Conservation (phyloP, 2,797 vertebrate genomes). For the Spheniscus humboldti region DNA sequence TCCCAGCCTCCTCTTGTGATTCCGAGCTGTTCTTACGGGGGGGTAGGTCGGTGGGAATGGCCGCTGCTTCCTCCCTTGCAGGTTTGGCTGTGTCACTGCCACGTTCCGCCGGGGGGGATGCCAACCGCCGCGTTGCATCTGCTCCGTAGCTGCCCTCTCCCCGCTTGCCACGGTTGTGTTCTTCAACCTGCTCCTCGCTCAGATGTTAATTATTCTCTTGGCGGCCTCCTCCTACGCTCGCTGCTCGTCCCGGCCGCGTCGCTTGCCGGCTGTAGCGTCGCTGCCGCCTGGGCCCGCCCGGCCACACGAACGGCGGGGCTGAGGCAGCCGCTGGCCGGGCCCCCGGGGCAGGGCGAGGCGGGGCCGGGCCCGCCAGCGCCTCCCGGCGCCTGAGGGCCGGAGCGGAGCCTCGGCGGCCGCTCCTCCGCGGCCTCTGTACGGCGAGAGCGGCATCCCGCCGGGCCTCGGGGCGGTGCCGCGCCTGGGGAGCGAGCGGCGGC, state of each 20-base stretch:
- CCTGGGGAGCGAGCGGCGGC: background rate
- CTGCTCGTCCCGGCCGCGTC: accelerated
- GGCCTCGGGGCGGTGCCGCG: background rate
- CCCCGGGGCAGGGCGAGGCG: background rate
- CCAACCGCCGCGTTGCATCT: accelerated
- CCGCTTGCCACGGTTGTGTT: background rate
- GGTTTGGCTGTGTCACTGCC: too few species aligned
- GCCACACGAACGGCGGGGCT: background rate
- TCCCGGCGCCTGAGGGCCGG: background rate
- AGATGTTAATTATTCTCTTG: accelerated
- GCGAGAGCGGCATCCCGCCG: background rate
- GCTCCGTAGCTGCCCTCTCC: background rate
- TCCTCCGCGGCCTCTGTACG: too few species aligned
- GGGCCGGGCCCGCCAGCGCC: background rate
- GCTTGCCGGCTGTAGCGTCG: too few species aligned
- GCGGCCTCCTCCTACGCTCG: too few species aligned
- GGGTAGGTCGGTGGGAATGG: too few species aligned
- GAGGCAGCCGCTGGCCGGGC: background rate
- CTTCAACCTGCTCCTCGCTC: accelerated
- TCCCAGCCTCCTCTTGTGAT: accelerated
- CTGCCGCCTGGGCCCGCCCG: background rate
- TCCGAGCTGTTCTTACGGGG: too few species aligned
- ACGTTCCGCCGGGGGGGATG: background rate
- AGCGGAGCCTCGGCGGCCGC: background rate
- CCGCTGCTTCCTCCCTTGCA: background rate